Percentiles rank a stretch among this genome's conserved stretches.
Conservation (phyloP, 2,888 invertebrate genomes). For the Resseliella maxima region DNA sequence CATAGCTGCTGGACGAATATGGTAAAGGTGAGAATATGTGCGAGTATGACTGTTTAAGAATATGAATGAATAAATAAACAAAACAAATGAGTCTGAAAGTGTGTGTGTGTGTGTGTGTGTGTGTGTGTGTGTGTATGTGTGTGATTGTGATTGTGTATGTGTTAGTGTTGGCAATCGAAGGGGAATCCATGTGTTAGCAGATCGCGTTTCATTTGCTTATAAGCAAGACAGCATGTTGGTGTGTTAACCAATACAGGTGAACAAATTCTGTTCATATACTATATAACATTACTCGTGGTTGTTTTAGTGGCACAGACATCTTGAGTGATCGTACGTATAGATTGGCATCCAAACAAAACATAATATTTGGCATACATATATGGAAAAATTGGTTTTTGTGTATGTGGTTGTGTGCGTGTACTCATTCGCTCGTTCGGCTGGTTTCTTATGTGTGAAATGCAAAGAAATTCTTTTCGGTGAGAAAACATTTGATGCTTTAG, state of each 20-base stretch:
- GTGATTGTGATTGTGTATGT: not conserved
- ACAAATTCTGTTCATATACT: not conserved
- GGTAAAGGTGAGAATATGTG: too few relatives aligned
- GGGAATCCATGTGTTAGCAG: constrained; percentile 42
- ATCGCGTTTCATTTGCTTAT: not conserved
- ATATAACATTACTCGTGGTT: not conserved
- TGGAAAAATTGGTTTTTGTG: too few relatives aligned
- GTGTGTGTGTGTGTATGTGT: too few relatives aligned
- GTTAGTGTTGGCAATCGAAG: not conserved
- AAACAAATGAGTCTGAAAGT: not conserved
- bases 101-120: not conserved
- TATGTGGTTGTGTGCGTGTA: too few relatives aligned
- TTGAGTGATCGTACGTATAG: not conserved
- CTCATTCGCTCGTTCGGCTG: constrained; percentile 13
- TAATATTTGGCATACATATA: not conserved
- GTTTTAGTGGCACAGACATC: constrained; percentile 30
- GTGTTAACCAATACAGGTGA: constrained; percentile 24
- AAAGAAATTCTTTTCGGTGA: constrained; percentile 11
- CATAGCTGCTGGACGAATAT: too few relatives aligned
- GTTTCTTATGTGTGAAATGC: constrained; percentile 19
- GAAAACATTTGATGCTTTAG: not conserved
- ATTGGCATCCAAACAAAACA: constrained; percentile 2
- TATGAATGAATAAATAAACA: too few relatives aligned
- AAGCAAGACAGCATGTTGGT: not conserved
- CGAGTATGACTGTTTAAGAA: too few relatives aligned